A percentile compares a stretch with the other conserved stretches of the same genome.
Conservation (phyloP, 2,888 invertebrate species). For the Parnassius apollo region DNA sequence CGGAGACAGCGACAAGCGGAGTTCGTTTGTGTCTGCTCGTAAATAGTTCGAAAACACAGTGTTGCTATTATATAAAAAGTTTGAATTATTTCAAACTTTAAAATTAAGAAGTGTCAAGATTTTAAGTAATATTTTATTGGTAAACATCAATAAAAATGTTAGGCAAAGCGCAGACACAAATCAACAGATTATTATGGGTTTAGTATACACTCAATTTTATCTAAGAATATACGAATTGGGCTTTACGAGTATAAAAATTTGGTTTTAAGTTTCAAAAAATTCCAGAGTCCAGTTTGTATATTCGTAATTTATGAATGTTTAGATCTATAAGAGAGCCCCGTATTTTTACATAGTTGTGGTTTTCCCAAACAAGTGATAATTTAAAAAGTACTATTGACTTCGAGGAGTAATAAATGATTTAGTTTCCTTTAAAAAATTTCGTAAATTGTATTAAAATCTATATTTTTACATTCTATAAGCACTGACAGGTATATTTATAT, state of each 20-base stretch:
- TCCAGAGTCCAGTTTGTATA: background rate
- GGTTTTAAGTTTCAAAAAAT: background rate
- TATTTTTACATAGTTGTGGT: constrained; percentile 42
- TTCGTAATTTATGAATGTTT: constrained; percentile 30
- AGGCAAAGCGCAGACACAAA: constrained; percentile 3
- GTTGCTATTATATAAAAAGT: constrained; percentile 8
- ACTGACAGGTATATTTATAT: too few relatives aligned
- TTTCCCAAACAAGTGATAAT: constrained; percentile 30
- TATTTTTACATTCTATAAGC: too few relatives aligned
- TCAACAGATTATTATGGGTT: constrained; percentile 25
- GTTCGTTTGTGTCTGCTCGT: constrained; percentile 24
- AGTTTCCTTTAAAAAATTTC: too few relatives aligned
- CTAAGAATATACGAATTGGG: constrained; percentile 30
- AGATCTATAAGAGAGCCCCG: constrained; percentile 43
- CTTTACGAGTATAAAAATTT: constrained; percentile 29
- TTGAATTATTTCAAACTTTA: background rate
- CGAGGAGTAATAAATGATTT: too few relatives aligned
- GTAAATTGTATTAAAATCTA: too few relatives aligned
- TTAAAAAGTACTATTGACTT: too few relatives aligned
- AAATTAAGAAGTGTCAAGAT: background rate
- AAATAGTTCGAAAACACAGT: background rate
- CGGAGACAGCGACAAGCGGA: constrained; percentile 12
- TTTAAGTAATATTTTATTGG: constrained; percentile 5
- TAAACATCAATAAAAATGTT: background rate
- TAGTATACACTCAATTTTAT: constrained; percentile 28